phyloP scores from a whole-genome alignment of 1,140 invertebrate species.

The Maniola jurtina region DNA sequence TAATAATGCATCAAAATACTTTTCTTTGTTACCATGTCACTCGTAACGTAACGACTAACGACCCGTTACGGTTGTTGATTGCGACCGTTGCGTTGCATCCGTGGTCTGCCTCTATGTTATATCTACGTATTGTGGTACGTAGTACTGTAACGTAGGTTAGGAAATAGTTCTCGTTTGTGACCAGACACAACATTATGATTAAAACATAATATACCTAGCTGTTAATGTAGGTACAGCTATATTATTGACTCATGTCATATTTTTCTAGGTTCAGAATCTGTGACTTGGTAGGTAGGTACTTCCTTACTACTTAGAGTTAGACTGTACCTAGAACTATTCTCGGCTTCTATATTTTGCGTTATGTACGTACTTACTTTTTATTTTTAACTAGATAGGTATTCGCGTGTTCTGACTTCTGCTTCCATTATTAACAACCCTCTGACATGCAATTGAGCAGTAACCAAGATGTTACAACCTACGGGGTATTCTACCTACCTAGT shows the following conservation, averaged over 20 bases:
- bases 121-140: neutral
- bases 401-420: neutral
- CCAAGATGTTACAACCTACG: neutral
- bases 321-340: no score
- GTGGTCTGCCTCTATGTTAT: neutral
- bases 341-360: no score
- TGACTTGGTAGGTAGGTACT: no score
- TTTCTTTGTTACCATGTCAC: slow-evolving; percentile 10
- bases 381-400: neutral
- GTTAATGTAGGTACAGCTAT: no score
- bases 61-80: slow-evolving; percentile 11
- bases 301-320: no score
- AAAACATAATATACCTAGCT: no score
- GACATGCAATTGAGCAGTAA: slow-evolving; percentile 31
- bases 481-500: no score
- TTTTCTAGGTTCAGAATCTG: no score
- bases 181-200: no score
- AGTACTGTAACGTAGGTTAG: neutral
- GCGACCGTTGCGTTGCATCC: slow-evolving; percentile 5
- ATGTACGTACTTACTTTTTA: neutral
- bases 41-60: slow-evolving; percentile 10
- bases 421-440: slow-evolving; percentile 21
- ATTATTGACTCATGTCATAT: no score
- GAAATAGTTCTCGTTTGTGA: no score
- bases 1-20: neutral